These are phyloP conservation scores for Saccostrea glomerata DNA, from an alignment of 1,140 invertebrate species.

Conservation along the genomic window DNA sequence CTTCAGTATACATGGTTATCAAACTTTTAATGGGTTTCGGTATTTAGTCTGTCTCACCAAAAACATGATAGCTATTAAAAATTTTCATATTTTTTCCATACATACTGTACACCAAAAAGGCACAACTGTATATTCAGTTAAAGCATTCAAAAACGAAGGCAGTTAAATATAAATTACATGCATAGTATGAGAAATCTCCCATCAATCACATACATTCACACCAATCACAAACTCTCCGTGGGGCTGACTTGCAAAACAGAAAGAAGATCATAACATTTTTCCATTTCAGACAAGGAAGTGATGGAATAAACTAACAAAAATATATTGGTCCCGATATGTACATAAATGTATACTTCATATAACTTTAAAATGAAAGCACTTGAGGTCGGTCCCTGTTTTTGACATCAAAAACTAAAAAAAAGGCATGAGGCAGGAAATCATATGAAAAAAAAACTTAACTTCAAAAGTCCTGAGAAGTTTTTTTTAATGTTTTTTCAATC, in stretches of 20 bases:
- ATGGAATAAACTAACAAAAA: neutral
- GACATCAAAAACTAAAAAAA: neutral
- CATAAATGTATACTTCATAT: neutral
- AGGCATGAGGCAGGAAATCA: neutral
- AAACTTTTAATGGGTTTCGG: neutral
- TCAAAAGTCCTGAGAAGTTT: neutral
- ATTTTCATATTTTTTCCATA: neutral
- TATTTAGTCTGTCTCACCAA: neutral
- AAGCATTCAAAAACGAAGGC: neutral
- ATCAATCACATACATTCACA: slow-evolving; percentile 11
- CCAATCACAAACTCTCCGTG: neutral
- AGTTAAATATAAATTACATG: neutral
- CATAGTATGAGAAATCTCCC: neutral
- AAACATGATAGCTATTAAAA: neutral
- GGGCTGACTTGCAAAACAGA: neutral
- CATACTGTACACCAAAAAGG: slow-evolving; percentile 24
- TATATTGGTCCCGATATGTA: neutral
- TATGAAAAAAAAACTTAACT: no score
- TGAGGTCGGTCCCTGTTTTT: neutral
- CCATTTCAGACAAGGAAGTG: neutral
- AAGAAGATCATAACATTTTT: neutral
- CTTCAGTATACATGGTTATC: neutral
- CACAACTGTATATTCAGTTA: neutral
- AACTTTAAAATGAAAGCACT: slow-evolving; percentile 19
- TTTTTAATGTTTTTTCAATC: neutral